Evolutionary conservation across 2,797 vertebrate species (phyloP).

Genomic region (Thaleichthys pacificus): DNA sequence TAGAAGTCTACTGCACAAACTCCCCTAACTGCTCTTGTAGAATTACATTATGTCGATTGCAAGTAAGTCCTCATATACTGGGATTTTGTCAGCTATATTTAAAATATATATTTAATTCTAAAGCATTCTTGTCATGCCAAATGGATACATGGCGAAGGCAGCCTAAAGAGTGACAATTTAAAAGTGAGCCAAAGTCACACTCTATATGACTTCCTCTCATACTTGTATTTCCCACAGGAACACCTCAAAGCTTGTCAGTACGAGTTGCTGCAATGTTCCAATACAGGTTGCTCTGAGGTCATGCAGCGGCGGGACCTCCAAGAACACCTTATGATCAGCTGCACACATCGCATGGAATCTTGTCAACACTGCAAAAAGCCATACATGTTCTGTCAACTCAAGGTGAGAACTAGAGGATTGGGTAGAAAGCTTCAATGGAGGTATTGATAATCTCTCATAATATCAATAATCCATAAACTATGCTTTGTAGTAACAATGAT

Average conservation of each 20-base stretch:
- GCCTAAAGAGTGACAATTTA: no score
- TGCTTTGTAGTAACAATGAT: no score
- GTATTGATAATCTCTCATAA: no score
- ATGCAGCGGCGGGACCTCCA: conserved; percentile 77
- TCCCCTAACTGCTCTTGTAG: conserved; percentile 77
- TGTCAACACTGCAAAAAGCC: conserved; percentile 56
- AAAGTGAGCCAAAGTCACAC: no score
- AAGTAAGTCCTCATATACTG: conserved; percentile 66
- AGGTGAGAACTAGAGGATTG: conserved; percentile 31
- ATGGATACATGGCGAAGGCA: no score
- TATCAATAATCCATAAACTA: no score
- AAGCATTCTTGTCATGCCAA: no score
- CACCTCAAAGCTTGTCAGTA: conserved; percentile 83
- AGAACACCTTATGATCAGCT: conserved; percentile 72
- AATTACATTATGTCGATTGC: conserved; percentile 77
- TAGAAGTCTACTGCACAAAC: conserved; percentile 88
- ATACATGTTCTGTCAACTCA: conserved; percentile 30
- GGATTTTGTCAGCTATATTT: no score
- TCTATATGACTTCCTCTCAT: not conserved
- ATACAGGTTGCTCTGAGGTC: conserved; percentile 72
- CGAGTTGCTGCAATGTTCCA: conserved; percentile 76
- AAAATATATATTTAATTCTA: no score
- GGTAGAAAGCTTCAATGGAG: no score
- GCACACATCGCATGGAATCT: conserved; percentile 74
- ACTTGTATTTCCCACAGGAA: conserved; percentile 69